These are phyloP conservation scores for Himalopsyche kuldschensis DNA, from an alignment of 2,888 invertebrate species.

Conservation along the genomic window DNA sequence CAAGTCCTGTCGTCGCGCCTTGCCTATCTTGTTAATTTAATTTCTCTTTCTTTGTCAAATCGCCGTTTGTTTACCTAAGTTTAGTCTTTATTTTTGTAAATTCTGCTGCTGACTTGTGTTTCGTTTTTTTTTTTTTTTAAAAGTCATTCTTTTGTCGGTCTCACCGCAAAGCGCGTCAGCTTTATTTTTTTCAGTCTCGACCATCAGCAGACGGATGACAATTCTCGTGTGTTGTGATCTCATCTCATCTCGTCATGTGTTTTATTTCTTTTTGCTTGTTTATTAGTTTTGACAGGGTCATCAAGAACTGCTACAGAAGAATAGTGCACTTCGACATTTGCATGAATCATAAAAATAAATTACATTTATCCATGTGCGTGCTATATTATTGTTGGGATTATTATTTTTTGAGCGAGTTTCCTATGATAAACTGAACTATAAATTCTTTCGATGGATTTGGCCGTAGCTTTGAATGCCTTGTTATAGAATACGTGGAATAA, in stretches of 20 bases:
- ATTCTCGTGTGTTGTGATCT: background rate
- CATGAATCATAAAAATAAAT: too few relatives aligned
- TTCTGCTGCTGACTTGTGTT: background rate
- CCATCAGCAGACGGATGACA: background rate
- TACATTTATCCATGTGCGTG: too few relatives aligned
- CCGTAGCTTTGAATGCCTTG: too few relatives aligned
- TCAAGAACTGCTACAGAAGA: background rate
- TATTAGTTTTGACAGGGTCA: background rate
- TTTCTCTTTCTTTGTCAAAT: background rate
- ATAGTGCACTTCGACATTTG: too few relatives aligned
- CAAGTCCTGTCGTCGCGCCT: background rate
- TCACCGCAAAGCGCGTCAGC: background rate
- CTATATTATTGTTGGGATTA: too few relatives aligned
- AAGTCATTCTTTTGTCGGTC: background rate
- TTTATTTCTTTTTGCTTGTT: background rate
- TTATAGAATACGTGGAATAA: too few relatives aligned
- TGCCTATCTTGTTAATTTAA: background rate
- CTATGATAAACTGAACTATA: too few relatives aligned
- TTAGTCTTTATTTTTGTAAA: background rate
- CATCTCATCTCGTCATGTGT: background rate
- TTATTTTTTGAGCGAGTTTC: too few relatives aligned
- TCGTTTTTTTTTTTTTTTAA: background rate
- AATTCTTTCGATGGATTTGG: too few relatives aligned
- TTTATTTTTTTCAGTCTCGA: background rate
- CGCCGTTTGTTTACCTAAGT: background rate